Conservation (phyloP, 35 echinoderm and acorn worm genomes). For the Heliocidaris tuberculata region DNA sequence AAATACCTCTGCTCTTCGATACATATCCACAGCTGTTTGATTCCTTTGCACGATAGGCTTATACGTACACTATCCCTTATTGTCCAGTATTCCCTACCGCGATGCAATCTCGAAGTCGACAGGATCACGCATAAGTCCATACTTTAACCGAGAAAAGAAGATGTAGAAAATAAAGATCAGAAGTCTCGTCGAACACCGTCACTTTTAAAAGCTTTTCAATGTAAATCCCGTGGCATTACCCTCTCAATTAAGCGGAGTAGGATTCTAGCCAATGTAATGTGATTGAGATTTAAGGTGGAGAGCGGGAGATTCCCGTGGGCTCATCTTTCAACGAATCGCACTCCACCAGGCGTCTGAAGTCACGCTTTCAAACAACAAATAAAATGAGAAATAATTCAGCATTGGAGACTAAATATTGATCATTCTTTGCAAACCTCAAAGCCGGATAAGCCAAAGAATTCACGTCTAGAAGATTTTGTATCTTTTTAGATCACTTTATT, state of each 20-base stretch:
- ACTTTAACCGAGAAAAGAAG: background rate
- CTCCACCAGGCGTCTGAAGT: background rate
- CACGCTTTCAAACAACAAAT: background rate
- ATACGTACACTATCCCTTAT: no score
- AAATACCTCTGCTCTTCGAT: background rate
- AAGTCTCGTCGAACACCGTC: background rate
- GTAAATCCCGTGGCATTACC: constrained; percentile 1
- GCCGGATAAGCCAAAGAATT: background rate
- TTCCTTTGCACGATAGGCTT: background rate
- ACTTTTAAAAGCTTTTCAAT: background rate
- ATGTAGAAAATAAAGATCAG: background rate
- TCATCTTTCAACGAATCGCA: background rate
- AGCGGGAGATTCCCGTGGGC: background rate
- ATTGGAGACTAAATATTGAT: background rate
- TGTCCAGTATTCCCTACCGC: background rate
- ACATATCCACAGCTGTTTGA: background rate
- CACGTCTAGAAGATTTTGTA: background rate
- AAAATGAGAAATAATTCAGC: background rate
- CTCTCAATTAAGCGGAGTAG: background rate
- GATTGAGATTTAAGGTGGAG: constrained; percentile 10
- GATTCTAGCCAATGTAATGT: background rate
- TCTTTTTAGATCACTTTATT: background rate
- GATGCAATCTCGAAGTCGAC: background rate
- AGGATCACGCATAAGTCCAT: background rate
- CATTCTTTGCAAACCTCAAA: background rate